phyloP scores from a whole-genome alignment of 2,888 invertebrate genomes.

The Labia minor region DNA sequence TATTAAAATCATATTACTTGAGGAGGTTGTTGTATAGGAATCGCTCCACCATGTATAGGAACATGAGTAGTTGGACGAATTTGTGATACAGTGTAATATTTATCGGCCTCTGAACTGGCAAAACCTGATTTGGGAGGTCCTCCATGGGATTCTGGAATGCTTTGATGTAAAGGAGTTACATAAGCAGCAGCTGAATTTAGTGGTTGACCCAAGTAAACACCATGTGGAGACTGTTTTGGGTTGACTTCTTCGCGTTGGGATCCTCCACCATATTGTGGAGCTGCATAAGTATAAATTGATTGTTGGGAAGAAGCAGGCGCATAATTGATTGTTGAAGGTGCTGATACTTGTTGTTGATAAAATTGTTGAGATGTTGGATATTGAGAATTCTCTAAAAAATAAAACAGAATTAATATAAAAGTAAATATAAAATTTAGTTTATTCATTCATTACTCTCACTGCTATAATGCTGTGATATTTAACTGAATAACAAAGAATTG shows the following conservation, averaged over 20 bases:
- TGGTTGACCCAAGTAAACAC: constrained; percentile 25
- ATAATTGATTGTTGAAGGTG: constrained; percentile 25
- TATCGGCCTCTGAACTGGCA: constrained; percentile 31
- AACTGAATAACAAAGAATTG: too few species aligned
- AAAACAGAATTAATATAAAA: too few species aligned
- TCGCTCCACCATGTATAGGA: constrained; percentile 44
- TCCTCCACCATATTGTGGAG: constrained; percentile 34
- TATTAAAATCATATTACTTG: too few species aligned
- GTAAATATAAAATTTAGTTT: too few species aligned
- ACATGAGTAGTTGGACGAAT: constrained; percentile 43
- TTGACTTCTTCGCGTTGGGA: constrained; percentile 28
- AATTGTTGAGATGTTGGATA: constrained; percentile 35
- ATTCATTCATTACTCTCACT: too few species aligned
- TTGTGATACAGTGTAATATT: constrained; percentile 31
- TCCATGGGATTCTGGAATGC: constrained; percentile 33
- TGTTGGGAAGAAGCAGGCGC: constrained; percentile 30
- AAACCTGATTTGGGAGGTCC: constrained; percentile 32
- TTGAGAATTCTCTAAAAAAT: constrained; percentile 35
- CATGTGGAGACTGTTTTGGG: constrained; percentile 21
- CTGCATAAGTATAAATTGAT: constrained; percentile 36
- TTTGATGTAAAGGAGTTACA: constrained; percentile 30
- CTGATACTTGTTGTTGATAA: constrained; percentile 30
- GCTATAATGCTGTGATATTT: too few species aligned
- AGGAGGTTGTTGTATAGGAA: constrained; percentile 46
- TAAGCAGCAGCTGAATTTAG: constrained; percentile 31